Evolutionary conservation across 2,113 vertebrate genomes (phyloP).

Genomic region (Forbesichthys papilliferus): DNA sequence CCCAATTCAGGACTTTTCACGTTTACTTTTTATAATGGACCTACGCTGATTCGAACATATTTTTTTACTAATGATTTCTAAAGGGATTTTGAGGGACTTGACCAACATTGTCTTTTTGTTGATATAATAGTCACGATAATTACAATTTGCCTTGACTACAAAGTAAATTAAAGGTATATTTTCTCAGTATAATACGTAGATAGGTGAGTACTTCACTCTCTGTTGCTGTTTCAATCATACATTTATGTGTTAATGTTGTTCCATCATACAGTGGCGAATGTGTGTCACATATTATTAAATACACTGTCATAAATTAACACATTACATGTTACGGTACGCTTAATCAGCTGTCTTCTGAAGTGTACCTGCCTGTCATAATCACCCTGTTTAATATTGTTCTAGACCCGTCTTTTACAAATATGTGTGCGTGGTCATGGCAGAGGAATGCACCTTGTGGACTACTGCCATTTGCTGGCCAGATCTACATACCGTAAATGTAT

Average conservation of each 20-base stretch:
- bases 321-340: neutral
- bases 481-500: slow-evolving; percentile 28
- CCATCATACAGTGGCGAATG: slow-evolving; percentile 10
- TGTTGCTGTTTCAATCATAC: neutral
- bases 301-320: neutral
- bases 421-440: too few species aligned
- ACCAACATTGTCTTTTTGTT: slow-evolving; percentile 57
- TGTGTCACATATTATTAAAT: neutral
- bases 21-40: slow-evolving; percentile 60
- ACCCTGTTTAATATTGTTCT: too few species aligned
- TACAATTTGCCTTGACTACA: slow-evolving; percentile 50
- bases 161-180: slow-evolving; percentile 39
- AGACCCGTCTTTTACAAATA: too few species aligned
- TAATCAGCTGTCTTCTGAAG: neutral
- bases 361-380: too few species aligned
- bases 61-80: slow-evolving; percentile 65
- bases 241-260: neutral
- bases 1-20: slow-evolving; percentile 50
- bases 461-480: slow-evolving; percentile 29
- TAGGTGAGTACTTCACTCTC: neutral
- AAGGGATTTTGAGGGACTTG: slow-evolving; percentile 71
- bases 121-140: slow-evolving; percentile 48
- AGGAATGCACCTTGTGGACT: too few species aligned
- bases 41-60: slow-evolving; percentile 63
- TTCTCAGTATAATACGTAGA: slow-evolving; percentile 15